Evolutionary conservation across 2,113 vertebrate species (phyloP).

Genomic region (Mustela nigripes): DNA sequence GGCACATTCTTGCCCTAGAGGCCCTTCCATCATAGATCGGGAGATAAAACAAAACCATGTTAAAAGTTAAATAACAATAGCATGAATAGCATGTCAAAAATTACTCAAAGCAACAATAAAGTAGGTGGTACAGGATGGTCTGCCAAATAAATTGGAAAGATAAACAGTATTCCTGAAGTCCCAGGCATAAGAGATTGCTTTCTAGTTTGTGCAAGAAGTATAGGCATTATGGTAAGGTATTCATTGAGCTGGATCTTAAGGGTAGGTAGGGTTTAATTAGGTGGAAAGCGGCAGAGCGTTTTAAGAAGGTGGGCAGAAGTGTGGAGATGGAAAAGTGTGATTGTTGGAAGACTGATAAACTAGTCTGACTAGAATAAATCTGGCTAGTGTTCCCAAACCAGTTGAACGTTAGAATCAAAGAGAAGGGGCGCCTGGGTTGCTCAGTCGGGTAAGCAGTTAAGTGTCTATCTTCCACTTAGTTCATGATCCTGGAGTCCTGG

Average conservation of each 20-base stretch:
- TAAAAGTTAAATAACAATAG: slow-evolving; percentile 12
- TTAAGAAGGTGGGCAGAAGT: background rate
- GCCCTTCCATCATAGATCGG: background rate
- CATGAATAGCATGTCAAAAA: background rate
- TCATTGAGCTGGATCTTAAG: background rate
- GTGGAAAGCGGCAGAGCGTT: background rate
- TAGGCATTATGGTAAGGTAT: background rate
- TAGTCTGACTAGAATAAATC: background rate
- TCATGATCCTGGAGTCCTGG: background rate
- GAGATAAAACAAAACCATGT: slow-evolving; percentile 36
- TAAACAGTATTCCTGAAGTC: background rate
- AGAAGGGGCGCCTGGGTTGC: background rate
- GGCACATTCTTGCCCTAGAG: background rate
- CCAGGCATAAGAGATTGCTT: background rate
- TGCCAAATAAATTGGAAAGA: background rate
- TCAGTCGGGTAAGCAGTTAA: background rate
- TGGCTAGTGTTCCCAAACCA: background rate
- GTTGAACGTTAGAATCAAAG: background rate
- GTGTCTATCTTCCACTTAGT: background rate
- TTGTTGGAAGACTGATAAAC: background rate
- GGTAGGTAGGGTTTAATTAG: background rate
- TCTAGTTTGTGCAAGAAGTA: background rate
- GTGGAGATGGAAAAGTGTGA: background rate
- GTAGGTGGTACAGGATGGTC: background rate
- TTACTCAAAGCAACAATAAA: background rate